A percentile compares a stretch with the other conserved stretches of the same genome.
Evolutionary conservation across 2,113 vertebrate species (phyloP).

Genomic region (Lepus americanus): DNA sequence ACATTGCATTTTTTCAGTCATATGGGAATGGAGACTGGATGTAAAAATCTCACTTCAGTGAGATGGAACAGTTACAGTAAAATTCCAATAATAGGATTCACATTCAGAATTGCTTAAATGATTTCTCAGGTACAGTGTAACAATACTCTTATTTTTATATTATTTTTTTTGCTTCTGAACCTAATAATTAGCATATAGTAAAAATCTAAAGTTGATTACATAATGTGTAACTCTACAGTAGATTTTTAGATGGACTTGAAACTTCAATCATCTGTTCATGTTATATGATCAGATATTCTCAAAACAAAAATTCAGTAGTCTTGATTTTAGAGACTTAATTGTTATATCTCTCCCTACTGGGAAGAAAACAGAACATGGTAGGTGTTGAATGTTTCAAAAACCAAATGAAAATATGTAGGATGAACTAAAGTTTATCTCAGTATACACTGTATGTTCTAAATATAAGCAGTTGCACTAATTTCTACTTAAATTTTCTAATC

Average conservation of each 20-base stretch:
- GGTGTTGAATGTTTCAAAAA: neutral
- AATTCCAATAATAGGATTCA: neutral
- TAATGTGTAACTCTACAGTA: neutral
- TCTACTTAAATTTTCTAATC: neutral
- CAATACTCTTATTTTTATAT: neutral
- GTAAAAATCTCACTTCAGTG: neutral
- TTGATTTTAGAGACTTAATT: neutral
- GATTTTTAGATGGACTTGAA: neutral
- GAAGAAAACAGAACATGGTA: neutral
- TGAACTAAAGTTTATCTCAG: neutral
- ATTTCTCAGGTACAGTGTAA: neutral
- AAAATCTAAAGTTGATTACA: conserved; percentile 5
- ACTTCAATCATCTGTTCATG: neutral
- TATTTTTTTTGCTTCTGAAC: conserved; percentile 16
- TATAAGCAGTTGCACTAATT: neutral
- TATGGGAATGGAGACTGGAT: neutral
- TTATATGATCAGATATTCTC: neutral
- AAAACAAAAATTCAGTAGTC: neutral
- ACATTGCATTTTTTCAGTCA: neutral
- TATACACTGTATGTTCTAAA: neutral
- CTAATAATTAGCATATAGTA: neutral
- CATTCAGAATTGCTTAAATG: neutral
- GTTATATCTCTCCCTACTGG: neutral
- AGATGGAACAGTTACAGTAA: neutral
- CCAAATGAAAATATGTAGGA: neutral